Conservation (phyloP, 2,797 vertebrate species). For the Mustela erminea region DNA sequence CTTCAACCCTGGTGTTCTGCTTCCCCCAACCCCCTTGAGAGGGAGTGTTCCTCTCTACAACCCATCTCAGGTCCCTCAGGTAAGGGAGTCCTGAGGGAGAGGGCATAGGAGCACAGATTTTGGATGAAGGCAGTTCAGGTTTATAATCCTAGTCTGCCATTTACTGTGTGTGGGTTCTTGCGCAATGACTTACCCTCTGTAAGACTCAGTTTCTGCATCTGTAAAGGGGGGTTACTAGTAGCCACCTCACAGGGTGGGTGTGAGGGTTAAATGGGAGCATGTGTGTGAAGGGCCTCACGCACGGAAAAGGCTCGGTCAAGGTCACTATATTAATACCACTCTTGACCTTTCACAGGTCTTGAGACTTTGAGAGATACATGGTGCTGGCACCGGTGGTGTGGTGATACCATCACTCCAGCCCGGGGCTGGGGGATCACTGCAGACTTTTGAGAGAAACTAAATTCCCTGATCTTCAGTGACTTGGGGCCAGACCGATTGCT, state of each 20-base stretch:
- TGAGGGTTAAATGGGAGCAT: background rate
- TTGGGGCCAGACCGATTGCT: background rate
- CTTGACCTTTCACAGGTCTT: background rate
- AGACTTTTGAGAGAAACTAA: background rate
- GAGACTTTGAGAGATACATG: background rate
- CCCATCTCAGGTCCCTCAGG: conserved; percentile 86
- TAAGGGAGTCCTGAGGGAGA: conserved; percentile 57
- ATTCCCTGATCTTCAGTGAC: background rate
- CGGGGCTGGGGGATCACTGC: background rate
- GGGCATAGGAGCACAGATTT: background rate
- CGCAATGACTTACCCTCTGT: background rate
- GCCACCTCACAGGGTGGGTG: background rate
- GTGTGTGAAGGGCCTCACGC: background rate
- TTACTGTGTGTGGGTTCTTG: background rate
- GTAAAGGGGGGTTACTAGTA: background rate
- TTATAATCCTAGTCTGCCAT: background rate
- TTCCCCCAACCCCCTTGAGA: background rate
- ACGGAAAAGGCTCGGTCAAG: background rate
- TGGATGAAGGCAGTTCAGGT: background rate
- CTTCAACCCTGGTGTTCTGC: conserved; percentile 45
- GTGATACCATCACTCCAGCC: background rate
- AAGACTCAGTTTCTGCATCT: background rate
- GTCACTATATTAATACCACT: background rate
- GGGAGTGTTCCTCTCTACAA: conserved; percentile 88
- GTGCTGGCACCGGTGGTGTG: background rate